Conservation (phyloP, 2,888 invertebrate genomes). For the Leuctra nigra region DNA sequence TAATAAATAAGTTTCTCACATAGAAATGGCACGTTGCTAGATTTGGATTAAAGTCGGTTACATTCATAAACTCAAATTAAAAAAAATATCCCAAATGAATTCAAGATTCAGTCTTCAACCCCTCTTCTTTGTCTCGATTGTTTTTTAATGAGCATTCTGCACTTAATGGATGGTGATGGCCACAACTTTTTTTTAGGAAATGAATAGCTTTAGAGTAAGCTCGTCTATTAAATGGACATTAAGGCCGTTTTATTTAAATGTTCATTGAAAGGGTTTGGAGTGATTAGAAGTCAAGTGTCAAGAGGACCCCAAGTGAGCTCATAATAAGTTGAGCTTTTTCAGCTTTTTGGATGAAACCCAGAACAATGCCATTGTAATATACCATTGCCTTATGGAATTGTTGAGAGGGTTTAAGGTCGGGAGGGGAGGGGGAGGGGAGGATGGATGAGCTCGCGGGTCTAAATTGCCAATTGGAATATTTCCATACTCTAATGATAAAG, state of each 20-base stretch:
- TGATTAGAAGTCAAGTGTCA: conserved; percentile 1
- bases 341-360: conserved; percentile 11
- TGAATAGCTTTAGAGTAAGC: background rate
- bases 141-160: background rate
- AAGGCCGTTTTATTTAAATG: conserved; percentile 5
- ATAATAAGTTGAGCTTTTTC: conserved; percentile 13
- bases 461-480: conserved; percentile 25
- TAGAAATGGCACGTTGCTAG: too few relatives aligned
- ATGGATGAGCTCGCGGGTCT: background rate
- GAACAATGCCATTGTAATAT: conserved; percentile 9
- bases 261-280: background rate
- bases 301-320: too few relatives aligned
- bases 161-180: background rate
- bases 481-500: conserved; percentile 24
- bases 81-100: background rate
- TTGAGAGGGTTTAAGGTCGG: background rate
- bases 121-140: background rate
- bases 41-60: too few relatives aligned
- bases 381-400: conserved; percentile 2
- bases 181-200: background rate
- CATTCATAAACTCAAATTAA: too few relatives aligned
- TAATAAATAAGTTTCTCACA: too few relatives aligned
- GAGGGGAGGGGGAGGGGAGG: background rate
- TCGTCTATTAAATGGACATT: background rate
- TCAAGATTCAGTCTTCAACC: background rate